Evolutionary conservation across 2,888 invertebrate genomes (phyloP).

Genomic region (Meghimatium bilineatum): DNA sequence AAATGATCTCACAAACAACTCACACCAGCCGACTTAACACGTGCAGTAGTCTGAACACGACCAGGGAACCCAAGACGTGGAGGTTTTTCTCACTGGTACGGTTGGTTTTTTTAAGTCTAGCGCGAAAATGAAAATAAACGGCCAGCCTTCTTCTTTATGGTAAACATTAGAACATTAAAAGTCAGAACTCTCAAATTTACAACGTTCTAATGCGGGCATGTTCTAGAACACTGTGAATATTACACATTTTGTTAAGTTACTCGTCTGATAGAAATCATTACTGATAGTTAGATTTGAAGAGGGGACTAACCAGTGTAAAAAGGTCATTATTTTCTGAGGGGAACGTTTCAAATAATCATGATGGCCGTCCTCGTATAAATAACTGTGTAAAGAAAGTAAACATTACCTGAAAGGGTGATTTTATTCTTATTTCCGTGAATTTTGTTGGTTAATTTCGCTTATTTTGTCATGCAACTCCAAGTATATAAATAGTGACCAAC

Average conservation of each 20-base stretch:
- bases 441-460: too few relatives aligned
- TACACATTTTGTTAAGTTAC: background rate
- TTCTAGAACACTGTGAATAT: background rate
- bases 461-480: too few relatives aligned
- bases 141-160: conserved; percentile 12
- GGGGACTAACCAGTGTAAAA: too few relatives aligned
- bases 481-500: too few relatives aligned
- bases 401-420: too few relatives aligned
- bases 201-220: conserved; percentile 10
- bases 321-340: too few relatives aligned
- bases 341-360: too few relatives aligned
- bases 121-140: conserved; percentile 22
- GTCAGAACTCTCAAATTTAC: conserved; percentile 22
- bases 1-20: background rate
- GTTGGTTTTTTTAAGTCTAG: background rate
- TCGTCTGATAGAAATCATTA: conserved; percentile 28
- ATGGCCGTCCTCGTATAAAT: too few relatives aligned
- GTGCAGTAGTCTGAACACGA: conserved; percentile 5
- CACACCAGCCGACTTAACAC: conserved; percentile 11
- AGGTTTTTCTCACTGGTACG: conserved; percentile 27
- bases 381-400: too few relatives aligned
- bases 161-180: conserved; percentile 26
- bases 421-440: too few relatives aligned
- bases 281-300: conserved; percentile 18
- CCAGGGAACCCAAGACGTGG: background rate